Percentiles rank a stretch among this genome's conserved stretches.
Conservation (phyloP, 2,797 vertebrate genomes). For the Delichon dasypus region DNA sequence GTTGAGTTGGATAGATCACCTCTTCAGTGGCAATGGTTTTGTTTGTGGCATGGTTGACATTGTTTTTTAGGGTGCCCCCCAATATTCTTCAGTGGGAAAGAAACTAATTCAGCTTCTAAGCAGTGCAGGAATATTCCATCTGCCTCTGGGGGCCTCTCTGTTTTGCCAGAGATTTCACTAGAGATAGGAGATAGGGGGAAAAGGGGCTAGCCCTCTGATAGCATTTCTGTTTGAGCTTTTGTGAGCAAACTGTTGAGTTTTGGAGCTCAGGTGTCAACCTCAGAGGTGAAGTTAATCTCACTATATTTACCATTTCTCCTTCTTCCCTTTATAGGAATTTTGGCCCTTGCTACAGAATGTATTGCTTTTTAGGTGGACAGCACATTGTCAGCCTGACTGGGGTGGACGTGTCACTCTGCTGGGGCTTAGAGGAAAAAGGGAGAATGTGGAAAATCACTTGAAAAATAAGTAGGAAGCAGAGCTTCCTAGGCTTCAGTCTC, state of each 20-base stretch:
- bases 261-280: not conserved
- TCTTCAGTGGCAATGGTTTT: not conserved
- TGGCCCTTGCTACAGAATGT: not conserved
- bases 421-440: not conserved
- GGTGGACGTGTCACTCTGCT: not conserved
- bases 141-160: not conserved
- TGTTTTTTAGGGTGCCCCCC: not conserved
- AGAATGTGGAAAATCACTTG: not conserved
- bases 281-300: not conserved
- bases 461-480: not conserved
- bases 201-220: not conserved
- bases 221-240: not conserved
- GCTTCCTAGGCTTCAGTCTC: not conserved
- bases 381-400: not conserved
- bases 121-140: not conserved
- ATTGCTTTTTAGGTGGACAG: not conserved
- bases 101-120: not conserved
- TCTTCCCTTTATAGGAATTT: not conserved
- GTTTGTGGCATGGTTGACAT: not conserved
- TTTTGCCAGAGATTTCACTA: not conserved
- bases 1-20: not conserved
- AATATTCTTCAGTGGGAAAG: not conserved
- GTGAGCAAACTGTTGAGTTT: not conserved
- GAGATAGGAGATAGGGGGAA: rapidly evolving
- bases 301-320: not conserved